phyloP scores from a whole-genome alignment of 2,888 invertebrate genomes.

The Periphyllus acericola region DNA sequence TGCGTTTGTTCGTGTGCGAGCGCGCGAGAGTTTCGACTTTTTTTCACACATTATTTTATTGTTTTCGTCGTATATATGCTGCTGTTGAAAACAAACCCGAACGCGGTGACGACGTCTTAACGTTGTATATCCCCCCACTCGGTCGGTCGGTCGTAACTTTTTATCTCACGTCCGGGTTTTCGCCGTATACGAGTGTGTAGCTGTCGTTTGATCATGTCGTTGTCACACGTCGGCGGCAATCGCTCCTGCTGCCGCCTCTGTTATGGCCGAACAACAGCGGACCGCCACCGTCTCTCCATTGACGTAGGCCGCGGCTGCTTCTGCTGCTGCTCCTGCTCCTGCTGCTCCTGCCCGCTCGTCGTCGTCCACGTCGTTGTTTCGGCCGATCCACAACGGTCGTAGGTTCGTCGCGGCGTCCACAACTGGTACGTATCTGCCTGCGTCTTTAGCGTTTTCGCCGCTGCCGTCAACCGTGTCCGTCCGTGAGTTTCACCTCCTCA shows the following conservation, averaged over 20 bases:
- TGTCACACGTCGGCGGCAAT: background rate
- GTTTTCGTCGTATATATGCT: too few relatives aligned
- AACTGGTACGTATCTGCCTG: constrained; percentile 17
- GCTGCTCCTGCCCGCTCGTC: background rate
- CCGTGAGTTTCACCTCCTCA: too few relatives aligned
- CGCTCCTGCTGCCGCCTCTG: background rate
- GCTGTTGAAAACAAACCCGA: background rate
- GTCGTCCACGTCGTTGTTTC: background rate
- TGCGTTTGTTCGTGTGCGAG: too few relatives aligned
- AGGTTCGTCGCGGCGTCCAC: constrained; percentile 37
- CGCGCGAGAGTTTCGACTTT: too few relatives aligned
- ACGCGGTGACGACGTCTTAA: background rate
- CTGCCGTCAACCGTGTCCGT: background rate
- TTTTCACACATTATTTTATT: too few relatives aligned
- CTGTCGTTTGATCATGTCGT: constrained; percentile 13
- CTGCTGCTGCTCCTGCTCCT: background rate
- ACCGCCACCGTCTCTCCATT: background rate
- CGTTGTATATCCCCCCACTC: background rate
- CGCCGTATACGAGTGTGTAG: too few relatives aligned
- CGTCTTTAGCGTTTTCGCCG: background rate
- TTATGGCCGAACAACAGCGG: background rate
- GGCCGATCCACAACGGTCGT: constrained; percentile 11
- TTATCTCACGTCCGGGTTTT: background rate
- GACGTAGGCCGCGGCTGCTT: background rate
- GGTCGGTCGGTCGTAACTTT: background rate